phyloP scores from a whole-genome alignment of 2,113 vertebrate species.

The Columba livia region DNA sequence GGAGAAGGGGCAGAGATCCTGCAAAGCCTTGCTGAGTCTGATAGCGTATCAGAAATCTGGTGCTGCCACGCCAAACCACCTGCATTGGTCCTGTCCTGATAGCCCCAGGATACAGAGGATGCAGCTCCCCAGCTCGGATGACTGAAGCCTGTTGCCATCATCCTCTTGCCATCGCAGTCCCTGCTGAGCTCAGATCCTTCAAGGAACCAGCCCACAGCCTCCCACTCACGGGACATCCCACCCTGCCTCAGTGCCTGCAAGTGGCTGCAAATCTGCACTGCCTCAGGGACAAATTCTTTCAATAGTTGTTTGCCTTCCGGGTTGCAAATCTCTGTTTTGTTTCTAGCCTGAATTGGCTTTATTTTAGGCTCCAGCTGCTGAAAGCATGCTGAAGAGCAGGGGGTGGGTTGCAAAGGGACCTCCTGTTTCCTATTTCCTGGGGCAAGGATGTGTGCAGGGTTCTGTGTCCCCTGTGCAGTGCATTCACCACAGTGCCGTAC shows the following conservation, averaged over 20 bases:
- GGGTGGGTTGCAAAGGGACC: neutral
- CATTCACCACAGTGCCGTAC: neutral
- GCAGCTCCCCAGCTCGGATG: neutral
- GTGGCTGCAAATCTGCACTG: neutral
- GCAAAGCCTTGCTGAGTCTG: neutral
- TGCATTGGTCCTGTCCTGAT: accelerated
- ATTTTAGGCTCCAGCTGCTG: neutral
- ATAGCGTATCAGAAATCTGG: neutral
- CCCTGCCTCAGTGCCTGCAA: neutral
- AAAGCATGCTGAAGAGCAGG: neutral
- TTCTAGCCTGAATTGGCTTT: neutral
- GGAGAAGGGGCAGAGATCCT: neutral
- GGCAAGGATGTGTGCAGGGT: neutral
- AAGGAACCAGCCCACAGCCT: neutral
- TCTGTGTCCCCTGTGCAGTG: neutral
- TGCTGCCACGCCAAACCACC: neutral
- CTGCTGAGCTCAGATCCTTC: neutral
- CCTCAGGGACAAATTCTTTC: neutral
- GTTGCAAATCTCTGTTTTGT: neutral
- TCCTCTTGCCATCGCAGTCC: neutral
- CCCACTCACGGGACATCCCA: accelerated
- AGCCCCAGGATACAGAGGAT: neutral
- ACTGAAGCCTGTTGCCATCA: neutral
- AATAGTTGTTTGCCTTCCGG: neutral
- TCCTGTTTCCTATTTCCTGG: neutral